Base-by-base conservation (phyloP, 1,140 invertebrate species). In the Hylaeus anthracinus region DNA sequence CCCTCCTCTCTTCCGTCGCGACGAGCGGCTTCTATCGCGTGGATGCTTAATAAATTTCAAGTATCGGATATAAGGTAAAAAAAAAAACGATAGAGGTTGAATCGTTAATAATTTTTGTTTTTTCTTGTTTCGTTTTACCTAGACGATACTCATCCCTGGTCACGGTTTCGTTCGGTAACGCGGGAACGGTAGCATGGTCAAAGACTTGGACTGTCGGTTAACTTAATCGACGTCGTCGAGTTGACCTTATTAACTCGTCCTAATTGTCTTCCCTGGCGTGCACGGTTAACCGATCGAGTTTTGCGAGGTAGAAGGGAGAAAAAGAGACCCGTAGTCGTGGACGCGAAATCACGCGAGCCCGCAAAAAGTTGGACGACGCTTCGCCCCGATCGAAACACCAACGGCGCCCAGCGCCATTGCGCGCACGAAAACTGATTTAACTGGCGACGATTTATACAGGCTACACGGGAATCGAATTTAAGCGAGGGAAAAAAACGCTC, bases 191-290 rank as follows among this genome's bases (percentile, higher is more conserved):
- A 9, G 51, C 6, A 9, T 0, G 55, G n/a, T n/a, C 14, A 15
- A 3, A 10, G 14, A 51, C 6, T 51, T 51, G 8, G 51, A 9
- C 9, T 1, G 26, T 10, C 51, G 65, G 80, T 85, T 82, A 78
- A 85, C 76, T 82, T 65, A 72, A 86, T 85, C 84, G 53, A 81
- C 67, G n/a, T 64, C 79, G 55, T 64, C 79, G 55, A 86, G 39
- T 85, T 74, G 79, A 82, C 83, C 73, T 78, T 72, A 78, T 86
- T 71, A 85, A 82, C 66, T 70, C 72, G 72, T 58, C 37, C 69
- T 65, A 75, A 80, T 79, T 79, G 48, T 70, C 60, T 45, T n/a
- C 48, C 43, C 72, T 12, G 14, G n/a, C 72, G 71, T 48, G 45
- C 39, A 26, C 48, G 64, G 55, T 82, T 71, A 58, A 81, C 71